Percentiles rank a stretch among this genome's conserved stretches.
These are phyloP conservation scores for Thymelicus sylvestris DNA, from an alignment of 2,888 invertebrate species.

Conservation along the genomic window DNA sequence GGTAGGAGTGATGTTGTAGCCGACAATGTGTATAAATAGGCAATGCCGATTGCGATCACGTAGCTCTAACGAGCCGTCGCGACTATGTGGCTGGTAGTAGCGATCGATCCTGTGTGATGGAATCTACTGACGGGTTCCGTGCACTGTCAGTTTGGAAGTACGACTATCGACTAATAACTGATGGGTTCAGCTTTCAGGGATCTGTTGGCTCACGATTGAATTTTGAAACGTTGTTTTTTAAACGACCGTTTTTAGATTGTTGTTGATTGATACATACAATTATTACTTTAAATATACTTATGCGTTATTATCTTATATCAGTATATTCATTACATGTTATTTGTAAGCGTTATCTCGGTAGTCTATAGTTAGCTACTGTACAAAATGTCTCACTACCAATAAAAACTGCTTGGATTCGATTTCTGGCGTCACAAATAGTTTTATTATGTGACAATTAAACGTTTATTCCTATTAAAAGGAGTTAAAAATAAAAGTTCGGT, in stretches of 20 bases:
- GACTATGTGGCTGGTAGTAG: constrained; percentile 56
- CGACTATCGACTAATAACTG: constrained; percentile 33
- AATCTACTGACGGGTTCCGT: constrained; percentile 51
- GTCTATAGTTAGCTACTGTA: too few species aligned
- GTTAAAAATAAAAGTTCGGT: too few species aligned
- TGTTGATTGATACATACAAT: background rate
- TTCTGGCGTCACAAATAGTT: too few species aligned
- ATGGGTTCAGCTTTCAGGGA: constrained; percentile 26
- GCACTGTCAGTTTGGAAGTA: constrained; percentile 42
- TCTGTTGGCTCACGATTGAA: constrained; percentile 25
- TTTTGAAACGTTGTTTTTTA: constrained; percentile 20
- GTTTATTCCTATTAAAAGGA: too few species aligned
- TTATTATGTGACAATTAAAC: too few species aligned
- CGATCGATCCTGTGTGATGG: constrained; percentile 70
- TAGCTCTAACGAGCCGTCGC: constrained; percentile 78
- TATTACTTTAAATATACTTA: too few species aligned
- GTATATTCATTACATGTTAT: too few species aligned
- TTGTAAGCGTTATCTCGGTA: too few species aligned
- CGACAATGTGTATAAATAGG: constrained; percentile 81
- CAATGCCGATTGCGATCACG: constrained; percentile 81
- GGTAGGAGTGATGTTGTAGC: constrained; percentile 60
- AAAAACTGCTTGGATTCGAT: too few species aligned
- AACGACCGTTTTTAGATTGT: background rate
- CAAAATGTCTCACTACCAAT: too few species aligned
- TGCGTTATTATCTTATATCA: too few species aligned